phyloP scores from a whole-genome alignment of 2,113 vertebrate species.

The Misgurnus mizolepis region DNA sequence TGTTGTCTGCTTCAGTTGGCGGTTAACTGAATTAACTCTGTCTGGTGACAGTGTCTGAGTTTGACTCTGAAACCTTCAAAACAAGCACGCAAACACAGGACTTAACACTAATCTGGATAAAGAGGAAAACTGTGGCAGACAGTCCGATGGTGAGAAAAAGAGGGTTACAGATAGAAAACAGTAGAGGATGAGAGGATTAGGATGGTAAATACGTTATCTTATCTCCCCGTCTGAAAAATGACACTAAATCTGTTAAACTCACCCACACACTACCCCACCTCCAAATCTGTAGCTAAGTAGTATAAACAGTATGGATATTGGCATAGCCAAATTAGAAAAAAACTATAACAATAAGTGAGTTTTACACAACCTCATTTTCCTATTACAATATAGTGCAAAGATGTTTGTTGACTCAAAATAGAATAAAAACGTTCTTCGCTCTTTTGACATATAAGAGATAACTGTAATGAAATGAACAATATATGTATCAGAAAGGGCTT shows the following conservation, averaged over 20 bases:
- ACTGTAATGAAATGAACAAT: too few relatives aligned
- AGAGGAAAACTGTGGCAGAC: conserved; percentile 27
- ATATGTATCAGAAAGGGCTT: too few relatives aligned
- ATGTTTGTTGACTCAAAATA: too few relatives aligned
- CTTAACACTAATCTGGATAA: conserved; percentile 61
- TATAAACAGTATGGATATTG: too few relatives aligned
- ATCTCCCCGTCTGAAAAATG: conserved; percentile 74
- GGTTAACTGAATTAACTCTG: neutral
- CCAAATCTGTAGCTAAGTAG: neutral
- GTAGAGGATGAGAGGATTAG: conserved; percentile 73
- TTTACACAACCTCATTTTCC: too few relatives aligned
- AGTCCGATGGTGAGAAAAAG: conserved; percentile 28
- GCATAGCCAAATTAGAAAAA: too few relatives aligned
- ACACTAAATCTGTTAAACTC: conserved; percentile 76
- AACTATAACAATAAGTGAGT: too few relatives aligned
- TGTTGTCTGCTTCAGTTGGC: neutral
- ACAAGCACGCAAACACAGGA: conserved; percentile 52
- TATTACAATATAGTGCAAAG: too few relatives aligned
- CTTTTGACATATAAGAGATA: too few relatives aligned
- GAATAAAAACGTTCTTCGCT: too few relatives aligned
- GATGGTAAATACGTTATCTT: conserved; percentile 72
- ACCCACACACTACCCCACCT: conserved; percentile 10
- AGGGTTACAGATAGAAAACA: conserved; percentile 42
- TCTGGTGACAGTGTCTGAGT: conserved; percentile 24
- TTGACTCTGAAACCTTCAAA: conserved; percentile 2